Base-by-base conservation (phyloP, 2,888 invertebrate species). In the Cacoxenus indagator region DNA sequence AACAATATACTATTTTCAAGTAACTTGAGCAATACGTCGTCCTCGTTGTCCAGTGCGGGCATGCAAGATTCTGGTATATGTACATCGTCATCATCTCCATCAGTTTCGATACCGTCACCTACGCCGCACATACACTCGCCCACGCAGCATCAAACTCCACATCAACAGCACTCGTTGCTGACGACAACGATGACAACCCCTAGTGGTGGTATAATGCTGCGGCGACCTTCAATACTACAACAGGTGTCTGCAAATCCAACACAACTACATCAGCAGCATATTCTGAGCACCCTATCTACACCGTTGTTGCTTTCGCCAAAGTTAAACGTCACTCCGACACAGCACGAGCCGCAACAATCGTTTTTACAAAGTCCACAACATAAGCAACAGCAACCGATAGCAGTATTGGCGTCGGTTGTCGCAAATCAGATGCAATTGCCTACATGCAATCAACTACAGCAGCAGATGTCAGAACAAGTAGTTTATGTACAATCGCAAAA, bases 31-130 rank as follows among this genome's bases (percentile, higher is more conserved):
- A 85, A 81, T 59, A 84, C 83, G 24, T 81, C 85, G 5, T 80
- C 85, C 22, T 83, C 85, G 4, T 78, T 86, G 70, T 82, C 86
- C 1, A 87, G 81, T 75, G 76, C 85, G 61, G 17, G 11, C 1
- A 76, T 86, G 78, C 86, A 87, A 43, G 88, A 88, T 76, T 88
- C 88, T 3, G 87, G 88, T 2, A 84, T 88, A 14, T 88, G 87
- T 45, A 87, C 87, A 1, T 87, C 87, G 2, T 87, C 87, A 0
- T 88, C 87, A 0, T 87, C 87, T 59, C 87, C 87, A 6, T 87
- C 87, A 4, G 87, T 87, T 22, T 87, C 87, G 14, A 85, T 87
- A 76, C 87, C 87, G 14, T 87, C 87, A 24, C 87, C 87, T 1
- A 83, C 86, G 14, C 76, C 81, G 4, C 83, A 85, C 29, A 75